Conservation (phyloP, 2,888 invertebrate species). For the Mantis religiosa region DNA sequence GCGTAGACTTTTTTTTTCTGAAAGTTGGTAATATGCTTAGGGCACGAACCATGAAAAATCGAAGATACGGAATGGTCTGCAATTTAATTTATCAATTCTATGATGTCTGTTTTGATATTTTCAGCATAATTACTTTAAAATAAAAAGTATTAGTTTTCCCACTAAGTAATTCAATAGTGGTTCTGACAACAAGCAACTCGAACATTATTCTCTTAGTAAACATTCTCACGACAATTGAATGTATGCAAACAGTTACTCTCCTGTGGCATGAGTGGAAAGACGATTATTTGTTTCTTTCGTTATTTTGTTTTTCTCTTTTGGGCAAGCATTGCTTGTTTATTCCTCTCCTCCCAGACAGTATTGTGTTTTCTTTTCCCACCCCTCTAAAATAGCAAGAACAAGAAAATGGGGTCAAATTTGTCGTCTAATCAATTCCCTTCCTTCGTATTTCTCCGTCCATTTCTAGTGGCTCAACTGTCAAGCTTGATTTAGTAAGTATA, state of each 20-base stretch:
- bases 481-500: background rate
- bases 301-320: background rate
- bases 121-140: no score
- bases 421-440: conserved; percentile 17
- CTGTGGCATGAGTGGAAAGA: background rate
- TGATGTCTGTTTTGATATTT: no score
- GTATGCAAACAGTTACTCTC: background rate
- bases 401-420: conserved; percentile 17
- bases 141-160: no score
- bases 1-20: no score
- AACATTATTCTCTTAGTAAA: background rate
- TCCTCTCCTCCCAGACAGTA: background rate
- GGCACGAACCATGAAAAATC: no score
- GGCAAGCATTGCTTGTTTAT: background rate
- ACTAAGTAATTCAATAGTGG: background rate
- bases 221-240: background rate
- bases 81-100: no score
- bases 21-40: no score
- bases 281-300: background rate
- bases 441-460: background rate
- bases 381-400: background rate
- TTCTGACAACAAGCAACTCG: background rate
- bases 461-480: background rate
- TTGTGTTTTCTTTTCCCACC: background rate
- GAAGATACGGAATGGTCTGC: no score